Conservation (phyloP, 2,888 invertebrate species). For the Ectemnius lituratus region DNA sequence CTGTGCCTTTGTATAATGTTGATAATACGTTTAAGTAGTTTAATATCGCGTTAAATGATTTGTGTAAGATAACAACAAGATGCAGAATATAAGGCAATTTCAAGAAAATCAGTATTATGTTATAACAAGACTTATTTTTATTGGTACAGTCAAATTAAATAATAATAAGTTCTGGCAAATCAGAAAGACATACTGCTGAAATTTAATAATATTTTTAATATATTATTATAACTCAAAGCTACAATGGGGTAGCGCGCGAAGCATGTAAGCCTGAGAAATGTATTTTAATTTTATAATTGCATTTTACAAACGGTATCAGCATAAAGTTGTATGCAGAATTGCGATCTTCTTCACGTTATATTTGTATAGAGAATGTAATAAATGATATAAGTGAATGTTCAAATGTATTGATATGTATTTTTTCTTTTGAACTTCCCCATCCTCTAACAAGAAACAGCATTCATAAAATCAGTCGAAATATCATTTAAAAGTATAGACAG, state of each 20-base stretch:
- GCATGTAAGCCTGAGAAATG: no score
- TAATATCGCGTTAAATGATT: neutral
- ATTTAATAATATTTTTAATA: constrained; percentile 11
- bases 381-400: constrained; percentile 1
- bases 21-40: constrained; percentile 6
- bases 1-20: constrained; percentile 47
- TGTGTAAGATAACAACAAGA: no score
- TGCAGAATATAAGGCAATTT: no score
- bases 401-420: constrained; percentile 18
- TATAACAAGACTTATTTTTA: no score
- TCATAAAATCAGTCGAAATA: no score
- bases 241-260: no score
- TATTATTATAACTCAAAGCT: neutral
- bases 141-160: no score
- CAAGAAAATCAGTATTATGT: no score
- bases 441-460: no score
- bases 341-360: constrained; percentile 5
- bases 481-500: no score
- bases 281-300: neutral
- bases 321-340: neutral
- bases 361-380: constrained; percentile 11
- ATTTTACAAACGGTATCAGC: neutral
- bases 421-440: neutral
- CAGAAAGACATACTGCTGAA: neutral
- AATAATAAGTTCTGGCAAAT: no score